These are phyloP conservation scores for Vidua macroura DNA, from an alignment of 2,113 vertebrate species.

Conservation along the genomic window DNA sequence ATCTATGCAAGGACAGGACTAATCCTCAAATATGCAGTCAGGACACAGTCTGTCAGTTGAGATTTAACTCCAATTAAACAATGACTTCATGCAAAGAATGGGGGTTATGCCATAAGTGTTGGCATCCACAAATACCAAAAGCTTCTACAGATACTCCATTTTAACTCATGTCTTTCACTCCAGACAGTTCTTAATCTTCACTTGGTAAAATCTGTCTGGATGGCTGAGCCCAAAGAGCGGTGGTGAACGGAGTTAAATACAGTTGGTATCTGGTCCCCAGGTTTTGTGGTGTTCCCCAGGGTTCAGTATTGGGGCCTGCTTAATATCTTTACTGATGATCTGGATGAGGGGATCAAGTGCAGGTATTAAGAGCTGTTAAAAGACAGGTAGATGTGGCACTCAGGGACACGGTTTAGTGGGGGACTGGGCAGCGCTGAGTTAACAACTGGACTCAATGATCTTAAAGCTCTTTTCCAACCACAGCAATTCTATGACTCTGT, in stretches of 20 bases:
- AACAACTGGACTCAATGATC: rapidly evolving
- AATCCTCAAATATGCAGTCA: not conserved
- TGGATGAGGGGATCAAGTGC: not conserved
- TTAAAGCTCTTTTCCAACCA: not conserved
- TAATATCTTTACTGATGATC: not conserved
- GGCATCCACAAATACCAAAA: not conserved
- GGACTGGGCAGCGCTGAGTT: not conserved
- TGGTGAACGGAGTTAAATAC: not conserved
- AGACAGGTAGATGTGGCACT: not conserved
- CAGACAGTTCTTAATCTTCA: not conserved
- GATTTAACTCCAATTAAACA: not conserved
- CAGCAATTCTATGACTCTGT: not conserved
- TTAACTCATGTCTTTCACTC: not conserved
- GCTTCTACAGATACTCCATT: not conserved
- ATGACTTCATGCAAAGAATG: not conserved
- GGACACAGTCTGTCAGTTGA: not conserved
- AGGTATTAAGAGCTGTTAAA: not conserved
- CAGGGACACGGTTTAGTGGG: not conserved
- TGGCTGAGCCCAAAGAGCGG: not conserved
- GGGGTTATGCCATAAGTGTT: not conserved
- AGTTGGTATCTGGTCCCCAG: not conserved
- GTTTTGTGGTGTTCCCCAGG: not conserved
- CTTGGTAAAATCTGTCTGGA: not conserved
- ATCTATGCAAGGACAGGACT: not conserved
- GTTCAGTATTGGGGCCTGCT: not conserved